Evolutionary conservation across 2,113 vertebrate genomes (phyloP).

Genomic region (Cricetomys ansorgei): DNA sequence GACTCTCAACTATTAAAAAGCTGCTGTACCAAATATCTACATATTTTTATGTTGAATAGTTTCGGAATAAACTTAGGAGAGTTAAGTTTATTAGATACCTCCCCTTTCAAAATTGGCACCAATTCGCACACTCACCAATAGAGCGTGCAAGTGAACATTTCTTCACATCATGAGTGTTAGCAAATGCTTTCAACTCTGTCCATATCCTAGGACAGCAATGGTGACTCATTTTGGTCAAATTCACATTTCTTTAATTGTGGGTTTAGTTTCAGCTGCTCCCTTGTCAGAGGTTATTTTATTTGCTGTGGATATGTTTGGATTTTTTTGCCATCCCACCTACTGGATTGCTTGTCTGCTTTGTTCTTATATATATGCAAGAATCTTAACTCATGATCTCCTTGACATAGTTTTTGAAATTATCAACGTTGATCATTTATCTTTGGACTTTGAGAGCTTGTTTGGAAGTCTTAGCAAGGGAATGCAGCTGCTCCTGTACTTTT

Average conservation of each 20-base stretch:
- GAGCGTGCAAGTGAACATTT: background rate
- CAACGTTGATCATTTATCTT: conserved; percentile 33
- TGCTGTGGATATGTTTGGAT: background rate
- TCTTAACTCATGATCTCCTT: conserved; percentile 18
- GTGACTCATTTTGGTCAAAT: conserved; percentile 15
- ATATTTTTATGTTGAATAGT: background rate
- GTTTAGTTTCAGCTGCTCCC: background rate
- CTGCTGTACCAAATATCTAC: background rate
- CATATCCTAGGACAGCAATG: background rate
- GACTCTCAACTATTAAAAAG: conserved; percentile 1
- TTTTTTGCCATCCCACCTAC: background rate
- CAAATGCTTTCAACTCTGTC: background rate
- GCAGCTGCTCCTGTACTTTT: background rate
- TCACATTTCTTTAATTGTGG: conserved; percentile 48
- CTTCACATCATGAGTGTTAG: background rate
- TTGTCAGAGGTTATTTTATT: conserved; percentile 6
- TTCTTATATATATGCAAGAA: background rate
- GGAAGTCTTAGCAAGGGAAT: background rate
- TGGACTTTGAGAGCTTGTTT: conserved; percentile 5
- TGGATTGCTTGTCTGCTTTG: background rate
- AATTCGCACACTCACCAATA: background rate
- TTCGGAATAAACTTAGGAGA: background rate
- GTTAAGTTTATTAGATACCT: background rate
- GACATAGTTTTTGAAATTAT: conserved; percentile 2
- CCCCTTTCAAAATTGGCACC: background rate